Evolutionary conservation across 2,888 invertebrate genomes (phyloP).

Genomic region (Meiosimyza decipiens): DNA sequence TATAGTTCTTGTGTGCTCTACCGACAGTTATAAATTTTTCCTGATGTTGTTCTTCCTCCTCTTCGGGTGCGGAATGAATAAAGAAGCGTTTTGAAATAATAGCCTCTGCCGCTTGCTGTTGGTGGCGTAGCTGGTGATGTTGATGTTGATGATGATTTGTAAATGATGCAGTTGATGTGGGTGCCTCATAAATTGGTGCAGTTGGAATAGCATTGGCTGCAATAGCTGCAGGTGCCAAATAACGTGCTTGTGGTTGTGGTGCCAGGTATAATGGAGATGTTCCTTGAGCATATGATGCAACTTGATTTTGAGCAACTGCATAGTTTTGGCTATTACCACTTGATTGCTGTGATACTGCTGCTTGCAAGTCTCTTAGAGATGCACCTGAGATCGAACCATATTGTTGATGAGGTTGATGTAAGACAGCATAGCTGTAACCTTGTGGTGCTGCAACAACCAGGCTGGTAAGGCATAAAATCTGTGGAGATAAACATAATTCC

Average conservation of each 20-base stretch:
- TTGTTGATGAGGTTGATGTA: constrained; percentile 30
- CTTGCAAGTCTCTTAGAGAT: constrained; percentile 28
- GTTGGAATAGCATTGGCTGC: constrained; percentile 23
- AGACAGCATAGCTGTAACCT: constrained; percentile 43
- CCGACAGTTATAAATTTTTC: constrained; percentile 45
- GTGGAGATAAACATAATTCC: background rate
- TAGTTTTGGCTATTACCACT: too few relatives aligned
- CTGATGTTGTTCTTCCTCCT: constrained; percentile 44
- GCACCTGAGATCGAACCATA: constrained; percentile 10
- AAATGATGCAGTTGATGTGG: background rate
- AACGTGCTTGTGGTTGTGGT: constrained; percentile 29
- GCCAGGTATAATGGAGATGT: background rate
- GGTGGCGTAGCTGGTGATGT: constrained; percentile 30
- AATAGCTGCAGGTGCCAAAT: constrained; percentile 32
- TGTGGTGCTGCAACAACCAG: constrained; percentile 44
- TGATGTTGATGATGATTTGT: constrained; percentile 12
- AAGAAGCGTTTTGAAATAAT: constrained; percentile 47
- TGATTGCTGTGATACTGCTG: background rate
- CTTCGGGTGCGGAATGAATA: constrained; percentile 50
- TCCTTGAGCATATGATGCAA: background rate
- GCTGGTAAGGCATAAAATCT: constrained; percentile 45
- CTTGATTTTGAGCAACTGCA: background rate
- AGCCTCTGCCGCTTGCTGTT: constrained; percentile 27
- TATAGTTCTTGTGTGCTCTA: constrained; percentile 47
- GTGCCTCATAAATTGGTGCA: constrained; percentile 10